These are phyloP conservation scores for Turritopsis rubra DNA, from an alignment of 30 jellyfish, hydroid and myxozoan genomes.

Conservation along the genomic window DNA sequence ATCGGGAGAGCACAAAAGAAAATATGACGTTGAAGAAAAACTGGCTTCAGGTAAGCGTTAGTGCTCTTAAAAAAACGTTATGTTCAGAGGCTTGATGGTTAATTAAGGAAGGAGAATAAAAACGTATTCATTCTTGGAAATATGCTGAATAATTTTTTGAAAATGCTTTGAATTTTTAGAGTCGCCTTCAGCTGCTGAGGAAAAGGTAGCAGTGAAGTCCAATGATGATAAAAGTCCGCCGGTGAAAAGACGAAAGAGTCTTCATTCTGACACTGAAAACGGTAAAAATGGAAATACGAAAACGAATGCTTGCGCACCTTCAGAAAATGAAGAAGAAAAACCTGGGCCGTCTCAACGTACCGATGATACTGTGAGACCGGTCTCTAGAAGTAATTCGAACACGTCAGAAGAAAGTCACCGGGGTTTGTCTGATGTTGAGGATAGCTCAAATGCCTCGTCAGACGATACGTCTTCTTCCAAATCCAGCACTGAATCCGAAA, in stretches of 20 bases:
- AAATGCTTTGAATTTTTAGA: background rate
- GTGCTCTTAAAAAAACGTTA: background rate
- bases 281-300: background rate
- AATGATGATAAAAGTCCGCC: background rate
- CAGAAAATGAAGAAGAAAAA: background rate
- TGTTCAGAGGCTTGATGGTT: too few species aligned
- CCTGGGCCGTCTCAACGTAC: background rate
- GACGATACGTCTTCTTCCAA: slow-evolving; percentile 4
- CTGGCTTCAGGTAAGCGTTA: background rate
- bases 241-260: background rate
- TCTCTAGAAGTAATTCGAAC: background rate
- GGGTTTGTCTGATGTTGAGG: background rate
- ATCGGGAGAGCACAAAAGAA: background rate
- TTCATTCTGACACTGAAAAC: background rate
- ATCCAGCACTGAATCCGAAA: background rate
- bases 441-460: slow-evolving; percentile 10
- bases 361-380: slow-evolving; percentile 1
- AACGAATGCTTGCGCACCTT: background rate
- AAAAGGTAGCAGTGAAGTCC: background rate
- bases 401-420: background rate
- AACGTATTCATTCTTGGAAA: background rate
- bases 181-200: background rate
- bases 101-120: too few species aligned
- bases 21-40: background rate
- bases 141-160: background rate